A percentile compares a stretch with the other conserved stretches of the same genome.
phyloP scores from a whole-genome alignment of 2,113 vertebrate species.

The Pluvianellus socialis region DNA sequence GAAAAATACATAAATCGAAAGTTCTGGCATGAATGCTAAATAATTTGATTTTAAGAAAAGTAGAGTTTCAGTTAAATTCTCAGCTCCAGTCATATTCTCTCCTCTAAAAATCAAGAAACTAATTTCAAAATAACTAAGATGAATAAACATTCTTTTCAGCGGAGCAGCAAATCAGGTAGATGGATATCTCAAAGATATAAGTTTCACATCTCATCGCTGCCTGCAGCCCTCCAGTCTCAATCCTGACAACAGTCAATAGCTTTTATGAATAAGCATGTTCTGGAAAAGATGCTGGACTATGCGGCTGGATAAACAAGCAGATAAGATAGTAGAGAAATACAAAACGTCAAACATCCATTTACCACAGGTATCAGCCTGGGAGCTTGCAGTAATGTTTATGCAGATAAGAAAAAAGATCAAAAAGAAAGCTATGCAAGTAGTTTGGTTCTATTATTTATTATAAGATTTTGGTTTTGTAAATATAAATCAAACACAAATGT shows the following conservation, averaged over 20 bases:
- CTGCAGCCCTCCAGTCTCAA: neutral
- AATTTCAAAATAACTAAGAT: neutral
- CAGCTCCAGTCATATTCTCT: neutral
- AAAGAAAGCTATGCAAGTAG: constrained; percentile 12
- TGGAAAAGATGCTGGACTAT: neutral
- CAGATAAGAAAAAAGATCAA: constrained; percentile 12
- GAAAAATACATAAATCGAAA: neutral
- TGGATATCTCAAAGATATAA: neutral
- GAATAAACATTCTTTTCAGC: neutral
- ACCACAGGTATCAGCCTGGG: neutral
- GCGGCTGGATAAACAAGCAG: neutral
- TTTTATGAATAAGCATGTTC: neutral
- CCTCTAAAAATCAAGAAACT: neutral
- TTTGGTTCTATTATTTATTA: constrained; percentile 12
- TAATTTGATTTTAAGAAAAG: neutral
- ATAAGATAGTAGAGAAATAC: neutral
- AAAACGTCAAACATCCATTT: neutral
- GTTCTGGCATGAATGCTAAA: neutral
- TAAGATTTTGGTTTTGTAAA: constrained; percentile 9
- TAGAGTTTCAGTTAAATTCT: neutral
- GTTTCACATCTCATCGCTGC: constrained; percentile 13
- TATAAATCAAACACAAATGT: constrained; percentile 37
- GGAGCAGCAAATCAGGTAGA: neutral
- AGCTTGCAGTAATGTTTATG: neutral
- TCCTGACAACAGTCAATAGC: neutral